phyloP scores from a whole-genome alignment of 2,888 invertebrate genomes.

The Erannis defoliaria region DNA sequence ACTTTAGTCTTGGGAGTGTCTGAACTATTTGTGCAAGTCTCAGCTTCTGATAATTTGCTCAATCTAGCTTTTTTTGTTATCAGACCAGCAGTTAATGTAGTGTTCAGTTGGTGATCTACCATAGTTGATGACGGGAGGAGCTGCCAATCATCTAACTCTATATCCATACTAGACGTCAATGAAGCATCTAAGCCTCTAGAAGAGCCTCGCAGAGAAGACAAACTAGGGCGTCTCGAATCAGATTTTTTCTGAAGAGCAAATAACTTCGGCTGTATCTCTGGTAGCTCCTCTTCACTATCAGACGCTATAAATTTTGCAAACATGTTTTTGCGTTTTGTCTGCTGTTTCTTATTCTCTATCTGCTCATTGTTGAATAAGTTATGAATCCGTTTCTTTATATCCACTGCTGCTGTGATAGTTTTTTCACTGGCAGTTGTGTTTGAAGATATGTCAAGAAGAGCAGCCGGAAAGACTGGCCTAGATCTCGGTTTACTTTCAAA shows the following conservation, averaged over 20 bases:
- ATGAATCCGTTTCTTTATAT: slow-evolving; percentile 56
- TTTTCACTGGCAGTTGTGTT: slow-evolving; percentile 65
- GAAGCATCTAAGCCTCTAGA: slow-evolving; percentile 59
- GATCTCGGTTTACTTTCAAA: slow-evolving; percentile 61
- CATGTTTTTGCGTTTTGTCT: slow-evolving; percentile 69
- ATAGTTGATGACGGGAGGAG: slow-evolving; percentile 79
- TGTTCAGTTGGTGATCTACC: slow-evolving; percentile 71
- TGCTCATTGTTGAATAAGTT: slow-evolving; percentile 4
- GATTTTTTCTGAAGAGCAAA: slow-evolving; percentile 63
- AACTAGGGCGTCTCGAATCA: slow-evolving; percentile 45
- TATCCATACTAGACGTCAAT: slow-evolving; percentile 62
- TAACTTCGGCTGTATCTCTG: slow-evolving; percentile 68
- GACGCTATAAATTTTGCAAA: slow-evolving; percentile 72
- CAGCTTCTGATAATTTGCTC: slow-evolving; percentile 58
- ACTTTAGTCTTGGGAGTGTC: slow-evolving; percentile 48
- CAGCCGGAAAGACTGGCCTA: slow-evolving; percentile 68
- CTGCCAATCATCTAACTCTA: slow-evolving; percentile 76
- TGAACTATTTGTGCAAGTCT: slow-evolving; percentile 43
- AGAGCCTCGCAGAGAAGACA: too few species aligned
- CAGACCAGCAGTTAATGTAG: slow-evolving; percentile 43
- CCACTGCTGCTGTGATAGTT: slow-evolving; percentile 49
- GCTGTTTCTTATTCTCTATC: slow-evolving; percentile 37
- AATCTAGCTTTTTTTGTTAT: slow-evolving; percentile 64
- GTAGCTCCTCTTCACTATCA: slow-evolving; percentile 66
- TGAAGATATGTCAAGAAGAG: slow-evolving; percentile 64